These are phyloP conservation scores for Hipposideros larvatus DNA, from an alignment of 2,797 vertebrate species.

Conservation along the genomic window DNA sequence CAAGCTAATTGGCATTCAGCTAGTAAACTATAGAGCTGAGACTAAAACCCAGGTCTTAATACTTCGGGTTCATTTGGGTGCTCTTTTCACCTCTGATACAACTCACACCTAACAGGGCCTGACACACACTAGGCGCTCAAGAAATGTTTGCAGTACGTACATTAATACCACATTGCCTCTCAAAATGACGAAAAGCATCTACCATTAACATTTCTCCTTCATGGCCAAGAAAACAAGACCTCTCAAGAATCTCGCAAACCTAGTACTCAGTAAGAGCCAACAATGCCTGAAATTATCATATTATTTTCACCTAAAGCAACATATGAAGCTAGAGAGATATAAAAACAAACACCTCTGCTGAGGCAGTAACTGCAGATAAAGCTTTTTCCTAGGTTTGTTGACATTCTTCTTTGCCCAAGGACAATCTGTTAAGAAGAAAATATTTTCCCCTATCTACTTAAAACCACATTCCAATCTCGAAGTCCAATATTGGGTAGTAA, in stretches of 20 bases:
- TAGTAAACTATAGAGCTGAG: not conserved
- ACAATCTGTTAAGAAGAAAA: conserved; percentile 70
- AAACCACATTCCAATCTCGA: conserved; percentile 65
- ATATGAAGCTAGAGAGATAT: conserved; percentile 21
- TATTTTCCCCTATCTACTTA: conserved; percentile 59
- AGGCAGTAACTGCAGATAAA: conserved; percentile 63
- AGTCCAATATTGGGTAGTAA: not conserved
- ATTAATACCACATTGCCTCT: not conserved
- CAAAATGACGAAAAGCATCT: not conserved
- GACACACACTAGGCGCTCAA: not conserved
- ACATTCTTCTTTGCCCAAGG: conserved; percentile 63
- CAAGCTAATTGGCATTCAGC: not conserved
- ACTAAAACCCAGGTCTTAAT: not conserved
- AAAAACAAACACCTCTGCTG: conserved; percentile 61
- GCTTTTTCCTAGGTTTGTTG: conserved; percentile 67
- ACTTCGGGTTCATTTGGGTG: not conserved
- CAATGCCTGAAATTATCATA: conserved; percentile 42
- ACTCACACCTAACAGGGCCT: not conserved
- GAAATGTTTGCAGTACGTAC: not conserved
- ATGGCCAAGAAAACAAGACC: conserved; percentile 7
- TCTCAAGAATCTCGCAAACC: conserved; percentile 32
- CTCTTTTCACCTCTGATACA: not conserved
- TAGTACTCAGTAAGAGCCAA: conserved; percentile 45
- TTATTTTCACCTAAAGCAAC: conserved; percentile 58
- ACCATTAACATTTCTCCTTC: conserved; percentile 20